These are phyloP conservation scores for Macaca fascicularis DNA, from an alignment of 2,113 vertebrate genomes.

Conservation along the genomic window DNA sequence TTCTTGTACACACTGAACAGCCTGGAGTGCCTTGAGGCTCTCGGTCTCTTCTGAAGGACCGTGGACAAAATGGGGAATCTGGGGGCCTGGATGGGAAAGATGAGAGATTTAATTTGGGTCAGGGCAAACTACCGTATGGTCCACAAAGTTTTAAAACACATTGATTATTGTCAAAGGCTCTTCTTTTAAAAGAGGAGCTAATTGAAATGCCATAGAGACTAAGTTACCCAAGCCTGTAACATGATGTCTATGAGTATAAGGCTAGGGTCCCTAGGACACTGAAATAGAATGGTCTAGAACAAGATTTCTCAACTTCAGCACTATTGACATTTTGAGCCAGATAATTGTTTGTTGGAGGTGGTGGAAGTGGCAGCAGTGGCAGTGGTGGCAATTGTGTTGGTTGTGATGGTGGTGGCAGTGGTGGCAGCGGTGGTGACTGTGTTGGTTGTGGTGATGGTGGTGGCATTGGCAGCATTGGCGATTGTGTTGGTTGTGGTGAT, in stretches of 20 bases:
- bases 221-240: background rate
- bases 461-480: background rate
- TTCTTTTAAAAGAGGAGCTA: constrained; percentile 7
- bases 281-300: background rate
- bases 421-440: no score
- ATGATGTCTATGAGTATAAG: background rate
- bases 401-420: background rate
- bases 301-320: background rate
- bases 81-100: background rate
- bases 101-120: constrained; percentile 47
- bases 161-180: background rate
- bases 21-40: constrained; percentile 22
- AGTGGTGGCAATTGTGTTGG: no score
- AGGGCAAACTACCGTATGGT: background rate
- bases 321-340: background rate
- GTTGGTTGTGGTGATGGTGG: no score
- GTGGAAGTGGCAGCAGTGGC: no score
- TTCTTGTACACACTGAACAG: constrained; percentile 31
- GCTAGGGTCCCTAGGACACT: background rate
- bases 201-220: background rate
- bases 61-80: background rate
- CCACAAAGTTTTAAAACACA: background rate
- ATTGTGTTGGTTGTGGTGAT: no score
- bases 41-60: background rate
- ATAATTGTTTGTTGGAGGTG: background rate